A percentile compares a stretch with the other conserved stretches of the same genome.
These are phyloP conservation scores for Osmoderma eremita DNA, from an alignment of 2,888 invertebrate genomes.

Conservation along the genomic window DNA sequence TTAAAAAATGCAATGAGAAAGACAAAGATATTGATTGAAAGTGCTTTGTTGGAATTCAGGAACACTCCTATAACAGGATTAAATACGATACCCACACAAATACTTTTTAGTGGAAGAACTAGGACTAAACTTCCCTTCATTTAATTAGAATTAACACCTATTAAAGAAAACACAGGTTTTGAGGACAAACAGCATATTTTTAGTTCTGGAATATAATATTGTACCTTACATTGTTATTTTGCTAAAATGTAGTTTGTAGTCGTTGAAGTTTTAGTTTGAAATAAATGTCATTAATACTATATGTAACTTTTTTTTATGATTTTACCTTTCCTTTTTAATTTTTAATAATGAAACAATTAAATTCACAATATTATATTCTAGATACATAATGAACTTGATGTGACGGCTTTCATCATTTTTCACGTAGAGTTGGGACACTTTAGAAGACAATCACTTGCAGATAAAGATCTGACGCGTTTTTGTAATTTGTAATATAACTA, in stretches of 20 bases:
- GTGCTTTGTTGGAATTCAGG: slow-evolving; percentile 38
- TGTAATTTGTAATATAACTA: slow-evolving; percentile 20
- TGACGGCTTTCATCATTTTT: background rate
- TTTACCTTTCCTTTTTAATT: background rate
- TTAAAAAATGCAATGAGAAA: slow-evolving; percentile 37
- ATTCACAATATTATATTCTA: slow-evolving; percentile 3
- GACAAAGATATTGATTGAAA: slow-evolving; percentile 34
- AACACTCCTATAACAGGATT: slow-evolving; percentile 37
- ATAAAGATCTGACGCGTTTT: slow-evolving; percentile 21
- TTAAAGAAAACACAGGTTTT: too few relatives aligned
- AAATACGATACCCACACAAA: slow-evolving; percentile 37
- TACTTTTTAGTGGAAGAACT: slow-evolving; percentile 36
- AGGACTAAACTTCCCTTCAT: too few relatives aligned
- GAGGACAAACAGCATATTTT: too few relatives aligned
- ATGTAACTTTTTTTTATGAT: too few relatives aligned
- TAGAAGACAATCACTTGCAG: slow-evolving; percentile 38
- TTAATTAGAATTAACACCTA: too few relatives aligned
- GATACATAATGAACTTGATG: background rate
- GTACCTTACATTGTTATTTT: too few relatives aligned
- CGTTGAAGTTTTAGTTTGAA: too few relatives aligned
- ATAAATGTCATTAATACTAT: too few relatives aligned
- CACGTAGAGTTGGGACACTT: background rate
- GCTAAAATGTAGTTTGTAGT: too few relatives aligned
- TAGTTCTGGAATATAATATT: too few relatives aligned
- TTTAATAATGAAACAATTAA: too few relatives aligned